Evolutionary conservation across 2,113 vertebrate species (phyloP).

Genomic region (Pseudopipra pipra): DNA sequence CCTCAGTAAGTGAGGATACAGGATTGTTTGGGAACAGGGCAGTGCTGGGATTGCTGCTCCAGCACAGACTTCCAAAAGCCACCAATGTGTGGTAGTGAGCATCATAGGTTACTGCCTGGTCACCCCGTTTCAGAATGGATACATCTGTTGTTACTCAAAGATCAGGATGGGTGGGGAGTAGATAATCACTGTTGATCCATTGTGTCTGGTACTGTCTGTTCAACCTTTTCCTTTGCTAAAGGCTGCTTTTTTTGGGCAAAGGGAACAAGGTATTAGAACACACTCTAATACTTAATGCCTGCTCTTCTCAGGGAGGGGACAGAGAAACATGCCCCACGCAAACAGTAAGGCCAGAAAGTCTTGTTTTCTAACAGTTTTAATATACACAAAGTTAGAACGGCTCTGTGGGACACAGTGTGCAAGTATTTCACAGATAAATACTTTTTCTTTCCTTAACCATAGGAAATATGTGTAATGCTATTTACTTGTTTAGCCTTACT

Average conservation of each 20-base stretch:
- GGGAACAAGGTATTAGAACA: neutral
- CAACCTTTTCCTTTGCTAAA: neutral
- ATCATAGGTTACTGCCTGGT: accelerated
- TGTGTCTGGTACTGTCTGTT: neutral
- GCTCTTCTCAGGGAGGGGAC: neutral
- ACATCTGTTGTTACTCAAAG: neutral
- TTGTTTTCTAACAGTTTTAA: neutral
- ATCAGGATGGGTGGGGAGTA: accelerated
- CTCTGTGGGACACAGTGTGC: neutral
- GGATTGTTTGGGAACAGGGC: neutral
- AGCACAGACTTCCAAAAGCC: neutral
- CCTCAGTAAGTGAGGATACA: neutral
- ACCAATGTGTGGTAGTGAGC: accelerated
- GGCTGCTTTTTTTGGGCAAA: neutral
- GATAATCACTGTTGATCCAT: neutral
- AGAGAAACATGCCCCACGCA: neutral
- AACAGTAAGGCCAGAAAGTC: neutral
- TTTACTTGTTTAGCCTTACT: neutral
- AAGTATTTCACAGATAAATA: neutral
- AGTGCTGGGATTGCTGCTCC: neutral
- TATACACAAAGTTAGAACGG: neutral
- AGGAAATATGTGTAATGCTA: neutral
- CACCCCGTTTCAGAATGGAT: accelerated
- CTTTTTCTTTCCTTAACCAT: neutral
- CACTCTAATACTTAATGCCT: neutral